phyloP scores from a whole-genome alignment of 1,140 invertebrate species.

The Cyphomyrmex costatus region DNA sequence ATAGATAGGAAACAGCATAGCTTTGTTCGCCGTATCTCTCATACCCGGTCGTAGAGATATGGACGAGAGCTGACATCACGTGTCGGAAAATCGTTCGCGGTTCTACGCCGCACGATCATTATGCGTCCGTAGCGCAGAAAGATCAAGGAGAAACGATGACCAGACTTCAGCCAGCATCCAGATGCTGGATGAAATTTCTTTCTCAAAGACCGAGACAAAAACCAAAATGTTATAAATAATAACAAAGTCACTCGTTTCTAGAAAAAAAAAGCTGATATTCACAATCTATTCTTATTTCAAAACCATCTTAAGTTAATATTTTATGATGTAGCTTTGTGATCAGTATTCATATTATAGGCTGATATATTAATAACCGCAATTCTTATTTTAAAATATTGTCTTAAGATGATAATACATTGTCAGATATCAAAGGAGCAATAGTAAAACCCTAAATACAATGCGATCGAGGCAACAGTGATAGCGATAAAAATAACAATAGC shows the following conservation, averaged over 20 bases:
- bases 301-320: no score
- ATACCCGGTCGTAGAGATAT: constrained; percentile 23
- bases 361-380: no score
- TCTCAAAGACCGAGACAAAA: not conserved
- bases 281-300: no score
- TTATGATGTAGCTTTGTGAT: no score
- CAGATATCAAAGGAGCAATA: no score
- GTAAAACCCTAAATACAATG: no score
- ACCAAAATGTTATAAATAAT: not conserved
- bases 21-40: constrained; percentile 55
- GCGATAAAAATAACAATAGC: no score
- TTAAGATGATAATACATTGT: no score
- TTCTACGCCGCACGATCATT: constrained; percentile 36
- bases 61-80: constrained; percentile 37
- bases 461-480: no score
- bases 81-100: not conserved
- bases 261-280: not conserved
- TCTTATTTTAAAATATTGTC: no score
- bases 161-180: not conserved
- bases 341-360: no score
- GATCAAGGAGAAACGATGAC: constrained; percentile 22
- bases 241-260: not conserved
- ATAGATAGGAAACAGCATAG: constrained; percentile 51
- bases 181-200: not conserved
- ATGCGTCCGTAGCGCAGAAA: not conserved